Conservation (phyloP, 2,888 invertebrate genomes). For the Drosophila infuscata region DNA sequence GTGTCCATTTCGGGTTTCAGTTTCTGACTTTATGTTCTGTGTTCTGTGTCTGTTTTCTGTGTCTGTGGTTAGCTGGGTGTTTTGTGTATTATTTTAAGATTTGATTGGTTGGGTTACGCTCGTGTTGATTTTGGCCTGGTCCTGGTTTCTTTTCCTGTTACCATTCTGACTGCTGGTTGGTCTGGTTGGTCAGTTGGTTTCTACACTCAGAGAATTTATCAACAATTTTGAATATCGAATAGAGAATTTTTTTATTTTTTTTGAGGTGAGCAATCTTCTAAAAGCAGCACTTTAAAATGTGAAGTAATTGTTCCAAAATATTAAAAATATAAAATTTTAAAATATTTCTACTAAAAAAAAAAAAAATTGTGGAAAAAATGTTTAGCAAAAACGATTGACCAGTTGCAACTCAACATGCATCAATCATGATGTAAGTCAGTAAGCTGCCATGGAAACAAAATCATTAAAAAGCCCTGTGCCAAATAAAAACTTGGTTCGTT, state of each 20-base stretch:
- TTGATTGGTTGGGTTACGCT: conserved; percentile 59
- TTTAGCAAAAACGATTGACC: neutral
- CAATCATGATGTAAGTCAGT: neutral
- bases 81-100: conserved; percentile 73
- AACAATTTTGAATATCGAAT: neutral
- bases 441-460: conserved; percentile 15
- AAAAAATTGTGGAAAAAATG: neutral
- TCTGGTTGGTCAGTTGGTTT: conserved; percentile 31
- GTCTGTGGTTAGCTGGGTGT: conserved; percentile 57
- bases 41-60: neutral
- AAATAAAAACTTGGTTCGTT: conserved; percentile 38
- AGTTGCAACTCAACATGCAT: conserved; percentile 1
- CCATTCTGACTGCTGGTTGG: conserved; percentile 22
- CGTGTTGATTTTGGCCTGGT: conserved; percentile 47
- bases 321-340: neutral
- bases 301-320: neutral
- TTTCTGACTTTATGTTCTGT: conserved; percentile 27
- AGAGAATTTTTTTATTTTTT: neutral
- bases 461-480: conserved; percentile 29
- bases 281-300: neutral
- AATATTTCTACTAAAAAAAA: neutral
- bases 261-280: neutral
- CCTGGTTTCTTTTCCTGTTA: neutral
- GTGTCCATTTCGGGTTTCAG: conserved; percentile 21
- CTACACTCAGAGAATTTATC: neutral